Percentiles rank a stretch among this genome's conserved stretches.
Conservation (phyloP, 1,140 invertebrate species). For the Acyrthosiphon pisum region DNA sequence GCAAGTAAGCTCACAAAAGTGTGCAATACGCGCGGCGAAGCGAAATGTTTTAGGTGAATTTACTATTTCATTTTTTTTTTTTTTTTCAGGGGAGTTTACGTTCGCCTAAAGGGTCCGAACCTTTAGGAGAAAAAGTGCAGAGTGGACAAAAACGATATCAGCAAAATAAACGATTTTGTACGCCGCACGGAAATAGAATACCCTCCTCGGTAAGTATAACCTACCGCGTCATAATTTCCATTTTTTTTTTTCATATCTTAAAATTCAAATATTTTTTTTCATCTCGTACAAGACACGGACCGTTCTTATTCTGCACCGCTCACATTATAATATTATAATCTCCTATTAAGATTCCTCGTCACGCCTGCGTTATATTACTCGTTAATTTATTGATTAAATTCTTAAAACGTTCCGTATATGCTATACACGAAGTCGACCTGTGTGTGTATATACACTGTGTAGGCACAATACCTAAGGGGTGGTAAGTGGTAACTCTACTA, state of each 20-base stretch:
- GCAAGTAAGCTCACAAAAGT: no score
- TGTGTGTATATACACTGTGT: background rate
- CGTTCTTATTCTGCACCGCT: background rate
- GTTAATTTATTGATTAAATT: constrained; percentile 24
- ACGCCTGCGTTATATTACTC: background rate
- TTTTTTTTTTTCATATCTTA: background rate
- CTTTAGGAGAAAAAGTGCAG: background rate
- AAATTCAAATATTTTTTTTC: no score
- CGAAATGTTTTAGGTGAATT: no score
- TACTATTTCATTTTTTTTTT: no score
- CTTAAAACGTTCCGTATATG: background rate
- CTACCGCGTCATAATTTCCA: no score
- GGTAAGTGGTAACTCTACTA: background rate
- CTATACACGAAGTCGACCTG: background rate
- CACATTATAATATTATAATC: background rate
- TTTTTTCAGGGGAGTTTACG: no score
- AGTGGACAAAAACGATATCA: background rate
- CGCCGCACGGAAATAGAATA: background rate
- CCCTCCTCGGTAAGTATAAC: no score
- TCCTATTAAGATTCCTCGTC: background rate
- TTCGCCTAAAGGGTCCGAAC: no score
- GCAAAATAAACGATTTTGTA: background rate
- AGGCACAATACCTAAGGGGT: background rate
- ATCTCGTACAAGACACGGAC: background rate
- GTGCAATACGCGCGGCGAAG: no score